phyloP scores from a whole-genome alignment of 2,113 vertebrate species.

The Pavo muticus region DNA sequence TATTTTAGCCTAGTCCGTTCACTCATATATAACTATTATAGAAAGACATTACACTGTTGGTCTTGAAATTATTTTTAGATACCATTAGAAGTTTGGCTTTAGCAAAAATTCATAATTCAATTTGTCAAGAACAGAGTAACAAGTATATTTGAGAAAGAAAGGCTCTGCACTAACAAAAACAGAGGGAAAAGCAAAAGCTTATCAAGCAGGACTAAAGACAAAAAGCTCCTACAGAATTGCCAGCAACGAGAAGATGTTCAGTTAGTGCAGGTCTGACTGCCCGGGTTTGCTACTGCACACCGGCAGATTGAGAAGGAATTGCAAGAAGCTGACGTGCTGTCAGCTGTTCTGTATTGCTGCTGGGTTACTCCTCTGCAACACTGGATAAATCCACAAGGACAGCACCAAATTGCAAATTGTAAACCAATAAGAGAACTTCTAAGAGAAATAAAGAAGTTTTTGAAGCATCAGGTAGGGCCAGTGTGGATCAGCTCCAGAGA shows the following conservation, averaged over 20 bases:
- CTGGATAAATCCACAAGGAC: neutral
- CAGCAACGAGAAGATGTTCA: neutral
- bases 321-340: neutral
- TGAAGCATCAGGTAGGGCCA: neutral
- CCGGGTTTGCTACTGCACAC: neutral
- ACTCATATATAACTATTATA: conserved; percentile 3
- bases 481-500: neutral
- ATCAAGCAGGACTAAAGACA: neutral
- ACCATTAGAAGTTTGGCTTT: neutral
- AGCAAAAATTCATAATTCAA: neutral
- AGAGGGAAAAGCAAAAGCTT: neutral
- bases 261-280: neutral
- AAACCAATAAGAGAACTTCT: neutral
- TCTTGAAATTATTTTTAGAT: conserved; percentile 46
- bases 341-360: neutral
- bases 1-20: conserved; percentile 40
- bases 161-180: neutral
- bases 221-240: neutral
- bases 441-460: rapidly evolving
- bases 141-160: neutral
- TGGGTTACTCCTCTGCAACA: neutral
- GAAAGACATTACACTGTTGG: neutral
- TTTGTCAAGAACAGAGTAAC: neutral
- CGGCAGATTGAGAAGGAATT: neutral
- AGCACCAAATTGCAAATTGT: neutral